These are phyloP conservation scores for Brachystomella parvula DNA, from an alignment of 1,140 invertebrate species.

Conservation along the genomic window DNA sequence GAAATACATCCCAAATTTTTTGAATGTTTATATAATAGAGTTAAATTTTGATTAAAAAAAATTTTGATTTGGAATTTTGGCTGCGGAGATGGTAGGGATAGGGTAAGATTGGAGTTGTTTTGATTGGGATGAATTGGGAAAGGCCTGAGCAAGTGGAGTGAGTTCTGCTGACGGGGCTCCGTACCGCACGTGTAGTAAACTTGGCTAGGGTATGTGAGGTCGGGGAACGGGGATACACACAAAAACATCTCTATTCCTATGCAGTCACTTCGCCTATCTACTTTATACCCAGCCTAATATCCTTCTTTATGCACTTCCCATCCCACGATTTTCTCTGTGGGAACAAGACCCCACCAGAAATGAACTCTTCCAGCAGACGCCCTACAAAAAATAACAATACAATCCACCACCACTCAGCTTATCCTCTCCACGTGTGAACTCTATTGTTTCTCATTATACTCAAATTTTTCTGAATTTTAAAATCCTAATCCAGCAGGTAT, in stretches of 20 bases:
- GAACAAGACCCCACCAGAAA: no score
- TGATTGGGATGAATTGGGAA: conserved; percentile 34
- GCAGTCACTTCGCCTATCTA: conserved; percentile 19
- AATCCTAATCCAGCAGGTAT: no score
- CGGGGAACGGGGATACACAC: conserved; percentile 28
- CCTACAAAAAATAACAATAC: no score
- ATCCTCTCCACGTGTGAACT: no score
- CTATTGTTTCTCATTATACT: no score
- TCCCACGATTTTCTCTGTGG: no score
- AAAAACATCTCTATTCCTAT: neutral
- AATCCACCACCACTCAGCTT: no score
- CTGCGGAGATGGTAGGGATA: neutral
- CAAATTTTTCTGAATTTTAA: no score
- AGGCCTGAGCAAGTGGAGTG: conserved; percentile 25
- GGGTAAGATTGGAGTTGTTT: conserved; percentile 27
- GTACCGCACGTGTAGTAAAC: conserved; percentile 37
- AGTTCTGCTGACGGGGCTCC: conserved; percentile 30
- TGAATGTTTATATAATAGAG: neutral
- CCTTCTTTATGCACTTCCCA: no score
- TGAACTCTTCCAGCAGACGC: no score
- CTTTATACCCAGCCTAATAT: no score
- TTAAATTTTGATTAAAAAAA: neutral
- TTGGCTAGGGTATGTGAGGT: conserved; percentile 36
- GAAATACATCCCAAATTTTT: neutral
- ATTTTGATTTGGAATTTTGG: neutral